These are phyloP conservation scores for Plebejus argus DNA, from an alignment of 2,888 invertebrate species.

Conservation along the genomic window DNA sequence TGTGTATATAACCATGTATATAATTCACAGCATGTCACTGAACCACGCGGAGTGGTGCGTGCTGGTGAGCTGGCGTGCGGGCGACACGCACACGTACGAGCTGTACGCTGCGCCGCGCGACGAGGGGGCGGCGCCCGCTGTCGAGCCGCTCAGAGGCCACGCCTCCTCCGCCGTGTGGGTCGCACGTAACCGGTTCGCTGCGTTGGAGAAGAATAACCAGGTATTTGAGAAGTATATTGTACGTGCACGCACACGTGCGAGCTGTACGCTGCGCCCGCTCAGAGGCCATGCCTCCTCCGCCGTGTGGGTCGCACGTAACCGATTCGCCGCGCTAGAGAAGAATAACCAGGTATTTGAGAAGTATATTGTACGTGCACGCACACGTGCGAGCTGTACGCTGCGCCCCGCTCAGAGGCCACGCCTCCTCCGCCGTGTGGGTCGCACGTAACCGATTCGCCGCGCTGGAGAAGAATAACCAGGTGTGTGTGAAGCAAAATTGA, in stretches of 20 bases:
- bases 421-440: constrained; percentile 85
- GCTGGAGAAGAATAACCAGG: constrained; percentile 94
- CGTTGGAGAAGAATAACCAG: constrained; percentile 95
- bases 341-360: constrained; percentile 86
- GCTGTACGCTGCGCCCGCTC: too few species aligned
- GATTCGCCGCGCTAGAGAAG: constrained; percentile 97
- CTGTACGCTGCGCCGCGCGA: constrained; percentile 93
- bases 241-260: too few species aligned
- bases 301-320: constrained; percentile 94
- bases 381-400: too few species aligned
- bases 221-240: constrained; percentile 56
- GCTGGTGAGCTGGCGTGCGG: constrained; percentile 88
- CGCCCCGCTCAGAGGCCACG: too few species aligned
- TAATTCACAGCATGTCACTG: constrained; percentile 91
- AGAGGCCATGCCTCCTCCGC: constrained; percentile 66
- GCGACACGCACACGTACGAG: constrained; percentile 97
- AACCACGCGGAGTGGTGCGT: constrained; percentile 99
- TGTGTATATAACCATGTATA: background rate
- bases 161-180: constrained; percentile 95
- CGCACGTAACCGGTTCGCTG: constrained; percentile 98
- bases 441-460: constrained; percentile 99
- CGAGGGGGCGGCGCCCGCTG: constrained; percentile 76
- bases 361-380: too few species aligned
- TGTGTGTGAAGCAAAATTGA: constrained; percentile 55
- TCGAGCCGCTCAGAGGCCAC: constrained; percentile 85